These are phyloP conservation scores for Busseola fusca DNA, from an alignment of 2,888 invertebrate species.

Conservation along the genomic window DNA sequence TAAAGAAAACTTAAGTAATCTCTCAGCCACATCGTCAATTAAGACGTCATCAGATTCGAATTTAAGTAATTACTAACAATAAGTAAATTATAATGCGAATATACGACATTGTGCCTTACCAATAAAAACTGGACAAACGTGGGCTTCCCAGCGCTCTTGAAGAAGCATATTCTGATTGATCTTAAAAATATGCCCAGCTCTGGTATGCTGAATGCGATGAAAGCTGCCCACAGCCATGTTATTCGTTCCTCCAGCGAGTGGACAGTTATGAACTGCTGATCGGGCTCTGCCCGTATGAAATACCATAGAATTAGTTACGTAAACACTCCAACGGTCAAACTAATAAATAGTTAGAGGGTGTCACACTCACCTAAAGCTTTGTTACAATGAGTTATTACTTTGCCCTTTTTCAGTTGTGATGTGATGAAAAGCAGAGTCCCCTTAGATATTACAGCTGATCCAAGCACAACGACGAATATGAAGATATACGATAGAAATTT, in stretches of 20 bases:
- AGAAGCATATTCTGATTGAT: constrained; percentile 92
- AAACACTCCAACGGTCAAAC: background rate
- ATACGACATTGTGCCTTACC: constrained; percentile 75
- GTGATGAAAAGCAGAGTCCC: constrained; percentile 92
- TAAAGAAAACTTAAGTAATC: background rate
- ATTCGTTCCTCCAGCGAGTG: constrained; percentile 91
- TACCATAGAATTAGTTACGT: constrained; percentile 32
- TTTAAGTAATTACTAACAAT: background rate
- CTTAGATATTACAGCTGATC: constrained; percentile 92
- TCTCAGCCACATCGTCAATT: background rate
- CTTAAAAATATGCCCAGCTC: constrained; percentile 93
- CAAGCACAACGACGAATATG: constrained; percentile 91
- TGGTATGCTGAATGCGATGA: constrained; percentile 93
- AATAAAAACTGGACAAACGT: constrained; percentile 86
- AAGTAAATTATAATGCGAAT: background rate
- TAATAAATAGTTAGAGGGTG: background rate
- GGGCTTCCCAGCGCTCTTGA: constrained; percentile 91
- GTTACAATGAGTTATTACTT: constrained; percentile 90
- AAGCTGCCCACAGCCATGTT: constrained; percentile 94
- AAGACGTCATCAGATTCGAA: background rate
- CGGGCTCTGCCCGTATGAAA: constrained; percentile 82
- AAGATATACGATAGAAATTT: constrained; percentile 92
- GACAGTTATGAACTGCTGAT: constrained; percentile 90
- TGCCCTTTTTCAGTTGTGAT: constrained; percentile 90
- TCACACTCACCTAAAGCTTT: constrained; percentile 76